Conservation (phyloP, 2,113 vertebrate genomes). For the Malurus cyaneus region DNA sequence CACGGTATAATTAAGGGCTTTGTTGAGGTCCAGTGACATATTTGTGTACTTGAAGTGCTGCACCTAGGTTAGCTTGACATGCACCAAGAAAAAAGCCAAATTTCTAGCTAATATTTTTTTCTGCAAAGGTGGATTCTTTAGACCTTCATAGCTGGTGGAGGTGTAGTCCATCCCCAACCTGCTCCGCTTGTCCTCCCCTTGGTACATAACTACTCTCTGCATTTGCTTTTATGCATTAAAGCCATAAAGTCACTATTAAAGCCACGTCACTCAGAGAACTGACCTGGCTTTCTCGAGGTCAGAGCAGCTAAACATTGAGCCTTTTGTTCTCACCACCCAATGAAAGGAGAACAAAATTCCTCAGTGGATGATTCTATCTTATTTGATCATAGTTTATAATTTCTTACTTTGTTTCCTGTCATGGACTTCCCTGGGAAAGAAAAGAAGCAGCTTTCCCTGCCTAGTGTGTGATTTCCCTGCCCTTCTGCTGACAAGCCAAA, state of each 20-base stretch:
- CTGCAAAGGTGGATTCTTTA: conserved; percentile 1
- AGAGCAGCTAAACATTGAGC: background rate
- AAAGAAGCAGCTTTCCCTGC: conserved; percentile 51
- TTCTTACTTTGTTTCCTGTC: conserved; percentile 53
- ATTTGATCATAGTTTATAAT: conserved; percentile 37
- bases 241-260: background rate
- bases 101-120: background rate
- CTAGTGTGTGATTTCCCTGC: conserved; percentile 47
- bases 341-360: conserved; percentile 7
- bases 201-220: background rate
- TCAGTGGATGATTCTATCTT: conserved; percentile 25
- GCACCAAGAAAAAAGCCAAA: background rate
- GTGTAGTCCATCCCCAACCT: background rate
- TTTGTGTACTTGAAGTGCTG: background rate
- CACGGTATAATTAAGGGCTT: conserved; percentile 31
- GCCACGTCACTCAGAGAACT: background rate
- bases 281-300: background rate
- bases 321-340: conserved; percentile 30
- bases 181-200: background rate
- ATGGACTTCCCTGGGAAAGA: conserved; percentile 59
- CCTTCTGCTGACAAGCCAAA: conserved; percentile 53
- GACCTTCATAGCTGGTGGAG: background rate
- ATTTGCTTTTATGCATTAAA: background rate
- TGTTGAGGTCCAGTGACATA: conserved; percentile 14
- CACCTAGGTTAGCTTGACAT: background rate